phyloP scores from a whole-genome alignment of 2,113 vertebrate species.

The Ramphastos sulfuratus region DNA sequence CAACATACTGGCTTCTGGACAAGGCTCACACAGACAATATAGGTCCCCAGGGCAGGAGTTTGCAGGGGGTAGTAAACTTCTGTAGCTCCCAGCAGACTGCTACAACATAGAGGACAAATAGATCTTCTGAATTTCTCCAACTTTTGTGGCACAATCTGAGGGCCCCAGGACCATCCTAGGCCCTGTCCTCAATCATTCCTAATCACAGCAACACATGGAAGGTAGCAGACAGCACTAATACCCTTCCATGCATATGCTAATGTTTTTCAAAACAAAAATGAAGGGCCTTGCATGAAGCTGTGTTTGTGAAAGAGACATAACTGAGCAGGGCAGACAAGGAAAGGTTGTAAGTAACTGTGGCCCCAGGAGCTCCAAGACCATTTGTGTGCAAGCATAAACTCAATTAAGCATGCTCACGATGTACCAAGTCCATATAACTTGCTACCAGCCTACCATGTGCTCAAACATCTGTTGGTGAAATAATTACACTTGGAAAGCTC shows the following conservation, averaged over 20 bases:
- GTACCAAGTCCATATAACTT: not conserved
- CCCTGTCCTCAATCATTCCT: not conserved
- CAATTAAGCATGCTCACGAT: fast-evolving
- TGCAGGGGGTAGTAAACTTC: not conserved
- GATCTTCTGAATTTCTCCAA: not conserved
- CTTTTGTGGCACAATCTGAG: not conserved
- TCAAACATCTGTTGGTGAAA: not conserved
- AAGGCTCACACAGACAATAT: not conserved
- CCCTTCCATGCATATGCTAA: fast-evolving
- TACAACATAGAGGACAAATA: not conserved
- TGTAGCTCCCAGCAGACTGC: not conserved
- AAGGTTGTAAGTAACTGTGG: fast-evolving
- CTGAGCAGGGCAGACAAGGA: not conserved
- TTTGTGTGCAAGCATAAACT: not conserved
- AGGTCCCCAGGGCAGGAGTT: not conserved
- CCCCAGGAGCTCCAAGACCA: not conserved
- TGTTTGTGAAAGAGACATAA: not conserved
- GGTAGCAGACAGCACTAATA: not conserved
- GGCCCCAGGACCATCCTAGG: not conserved
- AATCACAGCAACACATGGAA: not conserved
- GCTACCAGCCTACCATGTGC: not conserved
- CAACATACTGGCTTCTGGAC: fast-evolving
- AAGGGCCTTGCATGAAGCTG: not conserved
- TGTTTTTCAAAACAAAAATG: not conserved
- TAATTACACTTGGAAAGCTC: not conserved